Evolutionary conservation across 2,888 invertebrate species (phyloP), one percentile per base, ranked within the genome.

Genomic region (Caenorhabditis sinica): DNA sequence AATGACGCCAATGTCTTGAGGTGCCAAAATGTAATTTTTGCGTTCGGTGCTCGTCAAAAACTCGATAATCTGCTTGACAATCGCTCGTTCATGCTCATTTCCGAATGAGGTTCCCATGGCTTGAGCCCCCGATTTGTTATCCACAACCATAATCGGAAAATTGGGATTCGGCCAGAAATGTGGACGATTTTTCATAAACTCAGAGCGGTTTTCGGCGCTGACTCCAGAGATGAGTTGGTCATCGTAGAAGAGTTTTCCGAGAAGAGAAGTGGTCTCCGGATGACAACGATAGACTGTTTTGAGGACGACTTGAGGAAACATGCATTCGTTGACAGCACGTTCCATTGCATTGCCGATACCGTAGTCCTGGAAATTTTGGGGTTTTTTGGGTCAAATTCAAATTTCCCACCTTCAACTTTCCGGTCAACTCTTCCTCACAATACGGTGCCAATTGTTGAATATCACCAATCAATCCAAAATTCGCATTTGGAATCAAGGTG

Each of bases 321-420:
- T 49, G 11, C 20, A 17, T 11, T 63, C 23, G 20, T 49, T 23
- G 8, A 61, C 61, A 8, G 73, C 73, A 1, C 61, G 60, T 8
- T 73, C 61, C 73, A 73, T 61, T 8, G 73, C 51, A 15, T 73
- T 63, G 49, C 73, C 73, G 61, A 73, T 58, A 33, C 73, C 73
- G 61, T 73, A 73, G 25, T 73, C 61, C 63, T 63, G 43, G 63
- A 56, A 56, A 56, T 5, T 49, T 13, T n/a, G 20, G 51, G 11
- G 23, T 8, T 9, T 13, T 11, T 23, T 23, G 4, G 4, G 20
- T 23, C 20, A 20, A 56, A 56, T 13, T 49, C 20, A 23, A 49
- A 17, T 61, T 20, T 36, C 40, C 40, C 13, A 40, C 63, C 61
- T 73, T 73, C 23, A 73, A 36, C n/a, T 51, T 61, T 63, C 73